These are phyloP conservation scores for Platanista minor DNA, from an alignment of 2,113 vertebrate genomes.

Conservation along the genomic window DNA sequence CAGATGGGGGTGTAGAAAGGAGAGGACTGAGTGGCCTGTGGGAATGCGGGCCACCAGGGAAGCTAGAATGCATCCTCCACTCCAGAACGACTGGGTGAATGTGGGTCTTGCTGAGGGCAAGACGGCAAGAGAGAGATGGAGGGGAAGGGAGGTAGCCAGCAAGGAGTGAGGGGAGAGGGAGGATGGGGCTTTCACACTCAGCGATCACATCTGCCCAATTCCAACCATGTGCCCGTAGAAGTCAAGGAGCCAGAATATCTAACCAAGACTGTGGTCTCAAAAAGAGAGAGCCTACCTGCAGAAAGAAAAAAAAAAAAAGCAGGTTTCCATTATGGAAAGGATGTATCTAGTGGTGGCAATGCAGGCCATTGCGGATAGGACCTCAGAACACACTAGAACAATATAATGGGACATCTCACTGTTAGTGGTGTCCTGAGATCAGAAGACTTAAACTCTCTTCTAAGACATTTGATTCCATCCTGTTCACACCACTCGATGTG, in stretches of 20 bases:
- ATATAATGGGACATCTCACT: not conserved
- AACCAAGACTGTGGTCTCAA: not conserved
- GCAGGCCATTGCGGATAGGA: not conserved
- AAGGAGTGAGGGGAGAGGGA: not conserved
- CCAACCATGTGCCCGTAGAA: not conserved
- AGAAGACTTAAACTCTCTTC: not conserved
- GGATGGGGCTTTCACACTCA: not conserved
- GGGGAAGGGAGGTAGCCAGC: no score
- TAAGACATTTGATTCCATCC: not conserved
- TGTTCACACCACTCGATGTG: not conserved
- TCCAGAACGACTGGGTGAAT: not conserved
- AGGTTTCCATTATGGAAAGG: not conserved
- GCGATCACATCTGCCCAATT: not conserved
- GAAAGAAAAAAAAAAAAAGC: not conserved
- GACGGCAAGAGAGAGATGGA: no score
- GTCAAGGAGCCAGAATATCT: not conserved
- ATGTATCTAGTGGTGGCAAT: not conserved
- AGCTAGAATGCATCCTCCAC: not conserved
- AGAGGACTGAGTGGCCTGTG: not conserved
- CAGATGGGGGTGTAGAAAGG: not conserved
- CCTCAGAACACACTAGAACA: not conserved
- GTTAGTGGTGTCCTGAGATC: not conserved
- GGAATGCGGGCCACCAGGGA: rapidly evolving
- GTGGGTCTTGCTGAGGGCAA: not conserved
- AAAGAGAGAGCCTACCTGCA: not conserved